Conservation (phyloP, 2,888 invertebrate species). For the Ischnus inquisitorius region DNA sequence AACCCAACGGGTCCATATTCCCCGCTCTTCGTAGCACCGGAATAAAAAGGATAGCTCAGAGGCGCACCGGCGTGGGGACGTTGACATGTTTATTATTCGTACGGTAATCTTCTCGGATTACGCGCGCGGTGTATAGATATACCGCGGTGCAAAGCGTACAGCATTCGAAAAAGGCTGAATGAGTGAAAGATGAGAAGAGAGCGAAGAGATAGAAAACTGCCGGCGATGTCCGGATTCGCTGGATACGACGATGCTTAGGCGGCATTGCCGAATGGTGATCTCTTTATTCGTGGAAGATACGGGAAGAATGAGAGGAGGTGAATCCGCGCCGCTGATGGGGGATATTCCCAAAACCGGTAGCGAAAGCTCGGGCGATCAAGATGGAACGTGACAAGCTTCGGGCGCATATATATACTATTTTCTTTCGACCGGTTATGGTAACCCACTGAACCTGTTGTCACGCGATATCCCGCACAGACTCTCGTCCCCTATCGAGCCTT, state of each 20-base stretch:
- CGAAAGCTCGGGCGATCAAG: conserved; percentile 50
- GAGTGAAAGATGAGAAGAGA: conserved; percentile 64
- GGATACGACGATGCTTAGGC: conserved; percentile 39
- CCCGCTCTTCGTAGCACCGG: conserved; percentile 15
- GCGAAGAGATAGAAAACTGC: conserved; percentile 37
- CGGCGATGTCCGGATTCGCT: conserved; percentile 26
- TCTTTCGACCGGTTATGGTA: conserved; percentile 62
- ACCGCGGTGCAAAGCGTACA: conserved; percentile 23
- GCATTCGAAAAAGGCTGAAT: conserved; percentile 57
- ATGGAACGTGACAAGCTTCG: conserved; percentile 33
- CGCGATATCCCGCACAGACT: conserved; percentile 73
- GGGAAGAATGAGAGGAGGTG: conserved; percentile 37
- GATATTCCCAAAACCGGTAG: conserved; percentile 66
- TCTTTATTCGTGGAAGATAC: conserved; percentile 41
- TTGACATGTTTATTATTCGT: conserved; percentile 82
- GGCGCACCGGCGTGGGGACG: conserved; percentile 62
- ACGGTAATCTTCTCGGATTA: conserved; percentile 82
- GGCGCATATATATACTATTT: conserved; percentile 32
- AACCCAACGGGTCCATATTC: conserved; percentile 63
- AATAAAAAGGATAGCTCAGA: not conserved
- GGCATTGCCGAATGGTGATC: conserved; percentile 55
- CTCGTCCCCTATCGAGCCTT: conserved; percentile 30
- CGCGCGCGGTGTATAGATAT: conserved; percentile 65
- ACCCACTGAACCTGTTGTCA: conserved; percentile 77
- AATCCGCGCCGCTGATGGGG: conserved; percentile 23